Evolutionary conservation across 2,888 invertebrate genomes (phyloP).

Genomic region (Pandemis heparana): DNA sequence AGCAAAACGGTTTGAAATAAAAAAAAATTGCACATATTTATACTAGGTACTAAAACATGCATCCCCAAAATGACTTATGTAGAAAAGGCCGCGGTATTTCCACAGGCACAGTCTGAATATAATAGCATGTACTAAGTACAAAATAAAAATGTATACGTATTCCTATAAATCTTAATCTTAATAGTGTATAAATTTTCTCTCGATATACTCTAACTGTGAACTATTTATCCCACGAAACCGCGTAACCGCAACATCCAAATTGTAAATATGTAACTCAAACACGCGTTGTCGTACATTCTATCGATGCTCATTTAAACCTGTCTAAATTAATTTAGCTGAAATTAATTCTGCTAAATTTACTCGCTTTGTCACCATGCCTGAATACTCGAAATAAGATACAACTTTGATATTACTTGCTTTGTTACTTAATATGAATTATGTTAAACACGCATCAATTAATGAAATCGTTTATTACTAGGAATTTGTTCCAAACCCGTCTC

Average conservation of each 20-base stretch:
- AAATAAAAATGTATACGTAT: background rate
- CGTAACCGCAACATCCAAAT: conserved; percentile 23
- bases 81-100: no score
- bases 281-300: conserved; percentile 7
- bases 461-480: no score
- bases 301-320: background rate
- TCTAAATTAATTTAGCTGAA: conserved; percentile 12
- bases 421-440: background rate
- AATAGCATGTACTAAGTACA: no score
- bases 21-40: no score
- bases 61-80: no score
- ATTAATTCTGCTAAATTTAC: background rate
- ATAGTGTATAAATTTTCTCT: background rate
- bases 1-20: no score
- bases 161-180: background rate
- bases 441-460: background rate
- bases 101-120: no score
- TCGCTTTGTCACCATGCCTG: background rate
- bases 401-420: background rate
- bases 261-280: conserved; percentile 11
- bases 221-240: conserved; percentile 17
- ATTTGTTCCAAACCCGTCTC: no score
- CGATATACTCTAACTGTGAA: background rate
- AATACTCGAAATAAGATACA: background rate
- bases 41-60: no score